phyloP scores from a whole-genome alignment of 2,113 vertebrate species.

The Galbula dea region DNA sequence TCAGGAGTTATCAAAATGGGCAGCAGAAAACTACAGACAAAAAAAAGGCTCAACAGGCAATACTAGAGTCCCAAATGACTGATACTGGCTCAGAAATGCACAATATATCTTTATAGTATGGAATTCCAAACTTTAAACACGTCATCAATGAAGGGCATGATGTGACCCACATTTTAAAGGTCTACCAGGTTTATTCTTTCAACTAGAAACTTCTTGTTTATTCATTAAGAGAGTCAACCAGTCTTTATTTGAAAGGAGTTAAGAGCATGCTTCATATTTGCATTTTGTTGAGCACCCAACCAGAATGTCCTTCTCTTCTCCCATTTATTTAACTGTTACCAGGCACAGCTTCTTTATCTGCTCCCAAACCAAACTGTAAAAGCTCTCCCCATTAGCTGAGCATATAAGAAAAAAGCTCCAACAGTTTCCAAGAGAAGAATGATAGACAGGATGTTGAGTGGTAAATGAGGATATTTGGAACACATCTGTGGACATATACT shows the following conservation, averaged over 20 bases:
- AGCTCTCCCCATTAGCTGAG: neutral
- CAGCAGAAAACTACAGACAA: neutral
- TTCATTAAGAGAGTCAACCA: neutral
- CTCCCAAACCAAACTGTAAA: neutral
- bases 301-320: neutral
- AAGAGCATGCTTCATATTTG: neutral
- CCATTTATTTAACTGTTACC: neutral
- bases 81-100: neutral
- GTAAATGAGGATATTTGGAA: constrained; percentile 36
- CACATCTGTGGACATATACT: constrained; percentile 16
- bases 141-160: neutral
- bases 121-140: neutral
- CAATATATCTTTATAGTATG: neutral
- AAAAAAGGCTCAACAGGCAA: neutral
- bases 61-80: neutral
- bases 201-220: neutral
- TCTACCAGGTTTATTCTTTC: neutral
- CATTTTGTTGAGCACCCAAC: neutral
- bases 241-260: neutral
- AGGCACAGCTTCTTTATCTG: neutral
- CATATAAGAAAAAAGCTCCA: neutral
- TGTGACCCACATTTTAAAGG: neutral
- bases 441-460: neutral
- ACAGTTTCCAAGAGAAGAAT: neutral
- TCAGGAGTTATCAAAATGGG: constrained; percentile 15